Evolutionary conservation across 2,113 vertebrate species (phyloP).

Genomic region (Myrmecobius fasciatus): DNA sequence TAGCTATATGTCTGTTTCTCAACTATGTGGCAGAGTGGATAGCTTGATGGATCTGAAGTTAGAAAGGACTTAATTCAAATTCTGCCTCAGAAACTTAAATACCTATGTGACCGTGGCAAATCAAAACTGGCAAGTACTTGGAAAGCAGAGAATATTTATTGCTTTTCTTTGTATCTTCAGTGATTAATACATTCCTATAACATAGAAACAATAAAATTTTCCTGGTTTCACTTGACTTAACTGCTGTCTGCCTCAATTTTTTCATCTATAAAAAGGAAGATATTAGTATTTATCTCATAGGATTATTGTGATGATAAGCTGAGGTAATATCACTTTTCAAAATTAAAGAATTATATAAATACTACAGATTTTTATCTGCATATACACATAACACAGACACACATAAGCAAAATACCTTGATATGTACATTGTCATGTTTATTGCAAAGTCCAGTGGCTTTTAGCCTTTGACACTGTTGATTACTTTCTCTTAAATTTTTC

Average conservation of each 20-base stretch:
- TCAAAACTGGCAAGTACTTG: neutral
- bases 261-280: neutral
- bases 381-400: neutral
- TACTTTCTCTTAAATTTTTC: neutral
- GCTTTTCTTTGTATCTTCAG: neutral
- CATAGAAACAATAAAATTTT: neutral
- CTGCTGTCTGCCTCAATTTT: neutral
- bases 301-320: neutral
- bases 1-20: too few relatives aligned
- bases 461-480: neutral
- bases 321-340: neutral
- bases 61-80: too few relatives aligned
- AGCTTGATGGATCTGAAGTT: too few relatives aligned
- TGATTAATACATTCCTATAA: neutral
- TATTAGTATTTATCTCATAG: neutral
- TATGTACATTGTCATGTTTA: too few relatives aligned
- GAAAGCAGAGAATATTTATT: neutral
- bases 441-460: neutral
- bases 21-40: too few relatives aligned
- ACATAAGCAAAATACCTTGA: too few relatives aligned
- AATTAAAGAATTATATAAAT: neutral
- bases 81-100: neutral
- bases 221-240: neutral
- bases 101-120: neutral
- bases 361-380: neutral